Base-by-base conservation (phyloP, 2,888 invertebrate genomes). In the Apodemia mormo region DNA sequence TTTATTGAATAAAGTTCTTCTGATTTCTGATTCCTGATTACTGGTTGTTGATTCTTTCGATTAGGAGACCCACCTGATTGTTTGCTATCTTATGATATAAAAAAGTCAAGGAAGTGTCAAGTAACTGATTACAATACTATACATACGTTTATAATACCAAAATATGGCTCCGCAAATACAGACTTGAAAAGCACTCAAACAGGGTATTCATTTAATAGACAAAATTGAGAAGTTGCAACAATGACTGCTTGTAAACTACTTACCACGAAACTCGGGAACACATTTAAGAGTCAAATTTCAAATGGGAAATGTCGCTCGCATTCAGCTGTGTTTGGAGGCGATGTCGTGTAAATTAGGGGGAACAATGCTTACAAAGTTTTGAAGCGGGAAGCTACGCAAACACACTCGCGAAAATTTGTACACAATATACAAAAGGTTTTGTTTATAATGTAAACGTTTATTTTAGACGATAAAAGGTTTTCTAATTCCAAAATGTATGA, bases 291-390 rank as follows among this genome's bases (percentile, higher is more conserved):
- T 74, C 72, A 73, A 76, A 76, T 74, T 79, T 76, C 74, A 75
- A 77, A 76, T 73, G 73, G 76, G 76, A 76, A 77, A 74, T 72
- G 70, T 52, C 68, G 71, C 66, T 72, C 69, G 72, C 67, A 70
- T 72, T 67, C 70, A 76, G 70, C 75, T 75, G 52, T 75, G 52
- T 3, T 52, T 52, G 52, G 72, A 74, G 76, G 80, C 74, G 75
- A 75, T 80, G 80, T 80, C 78, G 79, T 81, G 80, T 81, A 81
- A 82, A 83, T 83, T 81, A 81, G 77, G 78, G 72, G 71, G 77
- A 78, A 81, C 80, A 82, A 80, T 80, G 76, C 78, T 67, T 70
- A 73, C 74, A 73, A 79, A 80, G 73, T 52, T 80, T 76, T 71
- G 67, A 56, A 67, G 65, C 68, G 72, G 68, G 70, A 71, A 64